Base-by-base conservation (phyloP, 2,797 vertebrate species). In the Muscicapa striata region DNA sequence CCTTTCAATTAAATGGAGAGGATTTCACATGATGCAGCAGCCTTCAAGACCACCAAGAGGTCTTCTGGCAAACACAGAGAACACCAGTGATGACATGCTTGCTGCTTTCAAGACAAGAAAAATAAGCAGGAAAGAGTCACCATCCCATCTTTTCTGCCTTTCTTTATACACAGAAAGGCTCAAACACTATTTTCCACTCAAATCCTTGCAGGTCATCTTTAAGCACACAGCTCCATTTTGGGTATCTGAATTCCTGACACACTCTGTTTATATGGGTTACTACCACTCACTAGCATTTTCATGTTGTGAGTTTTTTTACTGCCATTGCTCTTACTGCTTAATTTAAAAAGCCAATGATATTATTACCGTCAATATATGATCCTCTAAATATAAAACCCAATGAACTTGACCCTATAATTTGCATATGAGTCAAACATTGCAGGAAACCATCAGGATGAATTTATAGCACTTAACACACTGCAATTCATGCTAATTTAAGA, bases 51-150 rank as follows among this genome's bases (percentile, higher is more conserved):
- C 91, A 96, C 89, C 96, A 95, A 87, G 86, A 89, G 61, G 72
- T 85, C 90, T 80, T 83, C 87, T 95, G 81, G 88, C 93, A 95
- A 85, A 93, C 86, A 90, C 11, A 91, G 49, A 57, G 81, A 92
- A 70, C 40, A 81, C 87, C 92, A 85, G 88, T 57, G 87, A 92
- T 94, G 90, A 95, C 84, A 95, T 72, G 87, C 90, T 93, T 93
- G 76, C 81, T 80, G 76, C 82, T 95, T 93, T 92, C 79, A 93
- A 92, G 87, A 83, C 78, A 96, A 94, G 92, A 95, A 97, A 96
- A 96, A 95, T 90, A 95, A 96, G 87, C 94, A 95, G 76, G 40
- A 36, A 85, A 91, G 55, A 95, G 81, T 67, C 70, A 58, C 81
- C 68, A 90, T 67, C 23, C 59, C 64, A 91, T 87, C 66, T 89